Percentiles rank a stretch among this genome's conserved stretches.
These are phyloP conservation scores for Steinernema carpocapsae DNA, from an alignment of 2,888 invertebrate genomes.

Conservation along the genomic window DNA sequence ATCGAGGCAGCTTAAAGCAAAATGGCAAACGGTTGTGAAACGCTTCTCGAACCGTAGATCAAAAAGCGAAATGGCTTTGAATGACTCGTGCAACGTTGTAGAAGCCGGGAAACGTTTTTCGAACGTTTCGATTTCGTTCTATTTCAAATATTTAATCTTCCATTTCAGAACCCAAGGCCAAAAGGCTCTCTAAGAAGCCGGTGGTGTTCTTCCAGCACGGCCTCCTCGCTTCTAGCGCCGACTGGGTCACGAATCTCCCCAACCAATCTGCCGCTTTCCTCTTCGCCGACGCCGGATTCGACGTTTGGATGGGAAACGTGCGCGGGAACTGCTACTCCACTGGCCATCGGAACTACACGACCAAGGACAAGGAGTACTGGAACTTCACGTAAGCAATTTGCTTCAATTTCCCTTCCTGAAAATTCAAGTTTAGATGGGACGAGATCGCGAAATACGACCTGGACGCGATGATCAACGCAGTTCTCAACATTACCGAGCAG, in stretches of 20 bases:
- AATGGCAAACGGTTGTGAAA: no score
- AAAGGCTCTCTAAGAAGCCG: slow-evolving; percentile 36
- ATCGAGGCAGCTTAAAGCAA: no score
- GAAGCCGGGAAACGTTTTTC: no score
- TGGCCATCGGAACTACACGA: slow-evolving; percentile 74
- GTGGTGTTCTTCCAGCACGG: slow-evolving; percentile 65
- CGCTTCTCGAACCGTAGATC: no score
- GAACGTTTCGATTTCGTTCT: neutral
- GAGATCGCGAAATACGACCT: slow-evolving; percentile 86
- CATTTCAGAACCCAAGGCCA: neutral
- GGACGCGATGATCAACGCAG: slow-evolving; percentile 82
- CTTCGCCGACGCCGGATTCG: slow-evolving; percentile 74
- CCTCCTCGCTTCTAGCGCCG: slow-evolving; percentile 58
- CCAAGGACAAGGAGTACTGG: slow-evolving; percentile 77
- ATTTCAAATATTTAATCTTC: no score
- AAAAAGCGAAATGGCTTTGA: no score
- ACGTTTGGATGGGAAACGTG: slow-evolving; percentile 81
- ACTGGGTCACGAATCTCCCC: slow-evolving; percentile 78
- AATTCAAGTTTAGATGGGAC: slow-evolving; percentile 77
- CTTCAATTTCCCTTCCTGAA: neutral
- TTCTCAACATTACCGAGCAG: slow-evolving; percentile 74
- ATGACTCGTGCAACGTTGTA: no score
- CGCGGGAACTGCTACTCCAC: slow-evolving; percentile 72
- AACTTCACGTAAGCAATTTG: slow-evolving; percentile 72
- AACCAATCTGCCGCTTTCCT: slow-evolving; percentile 60